Base-by-base conservation (phyloP, 2,888 invertebrate species). In the Erebia ligea region DNA sequence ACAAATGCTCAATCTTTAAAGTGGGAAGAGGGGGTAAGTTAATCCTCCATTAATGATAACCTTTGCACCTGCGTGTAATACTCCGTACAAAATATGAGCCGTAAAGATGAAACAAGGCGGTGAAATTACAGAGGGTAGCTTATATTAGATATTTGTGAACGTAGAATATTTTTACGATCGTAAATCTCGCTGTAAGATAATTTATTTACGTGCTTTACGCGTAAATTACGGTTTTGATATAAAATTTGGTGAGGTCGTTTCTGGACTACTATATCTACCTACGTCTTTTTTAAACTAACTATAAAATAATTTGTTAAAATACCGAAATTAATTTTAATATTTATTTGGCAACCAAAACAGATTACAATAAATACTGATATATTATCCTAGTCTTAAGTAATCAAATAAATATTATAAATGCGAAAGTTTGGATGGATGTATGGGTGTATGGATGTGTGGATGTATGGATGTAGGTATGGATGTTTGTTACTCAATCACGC, bases 1-100 rank as follows among this genome's bases (percentile, higher is more conserved):
- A 45, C 48, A 9, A 15, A 21, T 9, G 19, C 15, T 0, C 11
- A 5, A 9, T 15, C 62, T 15, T 45, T 21, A 9, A 15, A 45
- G 62, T 48, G 62, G 9, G 79, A 77, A 9, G 40, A 52, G 74
- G 76, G 85, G 86, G 86, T 81, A 85, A 86, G 80, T 82, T 86
- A 87, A 90, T 89, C 87, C 85, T 74, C 80, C 76, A 82, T 84
- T 90, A 90, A 90, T 86, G 88, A 87, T 87, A 86, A 85, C 83
- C 83, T 84, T 82, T 83, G 85, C 90, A 91, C 90, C 91, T 91
- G 91, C 81, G 84, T 79, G 82, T 79, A 80, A 84, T 85, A 82
- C 85, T 81, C 81, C 80, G 70, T 78, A 76, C 82, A 85, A 87
- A 88, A 86, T 87, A 88, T 84, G 81, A 68, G 82, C 78, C 80